These are phyloP conservation scores for Scopus umbretta DNA, from an alignment of 2,113 vertebrate genomes.

Conservation along the genomic window DNA sequence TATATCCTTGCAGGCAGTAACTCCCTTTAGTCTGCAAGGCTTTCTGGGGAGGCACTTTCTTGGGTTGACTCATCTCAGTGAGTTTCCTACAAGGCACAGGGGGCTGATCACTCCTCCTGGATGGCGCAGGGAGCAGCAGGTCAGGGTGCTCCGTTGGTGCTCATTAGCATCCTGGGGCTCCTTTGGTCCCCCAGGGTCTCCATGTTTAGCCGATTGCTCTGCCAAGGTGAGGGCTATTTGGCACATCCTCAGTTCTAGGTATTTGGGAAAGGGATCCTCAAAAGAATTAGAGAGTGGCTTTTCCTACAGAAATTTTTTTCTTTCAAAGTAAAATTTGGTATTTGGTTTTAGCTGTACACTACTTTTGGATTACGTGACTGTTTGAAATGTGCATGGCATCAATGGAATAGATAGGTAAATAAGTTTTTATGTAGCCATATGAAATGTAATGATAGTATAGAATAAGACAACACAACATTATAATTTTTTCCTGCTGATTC, in stretches of 20 bases:
- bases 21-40: neutral
- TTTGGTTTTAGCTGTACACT: neutral
- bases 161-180: neutral
- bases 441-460: neutral
- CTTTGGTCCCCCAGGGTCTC: neutral
- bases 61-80: neutral
- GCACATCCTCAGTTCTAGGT: neutral
- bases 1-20: neutral
- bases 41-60: neutral
- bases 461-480: neutral
- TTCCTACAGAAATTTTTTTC: neutral
- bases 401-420: neutral
- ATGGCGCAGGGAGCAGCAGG: neutral
- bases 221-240: neutral
- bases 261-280: neutral
- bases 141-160: neutral
- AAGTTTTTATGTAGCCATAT: neutral
- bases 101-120: accelerated
- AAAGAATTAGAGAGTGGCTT: neutral
- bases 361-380: neutral
- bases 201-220: accelerated
- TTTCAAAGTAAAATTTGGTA: neutral
- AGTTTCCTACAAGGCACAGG: neutral
- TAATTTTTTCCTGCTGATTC: neutral
- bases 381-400: neutral